These are phyloP conservation scores for Arbacia lixula DNA, from an alignment of 53 echinoderm and acorn worm genomes.

Conservation along the genomic window DNA sequence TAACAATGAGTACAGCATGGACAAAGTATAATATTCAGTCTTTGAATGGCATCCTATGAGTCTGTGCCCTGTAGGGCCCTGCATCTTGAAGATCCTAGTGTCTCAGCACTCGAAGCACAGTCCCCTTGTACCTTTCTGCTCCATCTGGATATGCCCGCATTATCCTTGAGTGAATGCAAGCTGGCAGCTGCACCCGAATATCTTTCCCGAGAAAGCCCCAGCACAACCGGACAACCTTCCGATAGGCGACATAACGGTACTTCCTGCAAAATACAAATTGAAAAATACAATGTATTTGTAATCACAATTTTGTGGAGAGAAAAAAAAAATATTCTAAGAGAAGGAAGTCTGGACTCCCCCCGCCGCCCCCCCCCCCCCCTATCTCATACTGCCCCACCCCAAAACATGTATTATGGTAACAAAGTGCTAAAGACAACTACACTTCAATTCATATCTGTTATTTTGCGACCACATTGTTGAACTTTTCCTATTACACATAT, in stretches of 20 bases:
- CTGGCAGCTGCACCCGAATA: constrained; percentile 48
- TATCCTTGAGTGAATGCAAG: constrained; percentile 32
- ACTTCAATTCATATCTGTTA: background rate
- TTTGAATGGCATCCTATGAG: too few species aligned
- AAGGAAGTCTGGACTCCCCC: background rate
- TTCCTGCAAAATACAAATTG: constrained; percentile 49
- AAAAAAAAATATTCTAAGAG: background rate
- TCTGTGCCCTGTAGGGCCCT: too few species aligned
- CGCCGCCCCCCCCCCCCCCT: too few species aligned
- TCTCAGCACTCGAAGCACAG: constrained; percentile 15
- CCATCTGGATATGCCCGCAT: constrained; percentile 18
- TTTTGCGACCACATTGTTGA: constrained; percentile 2
- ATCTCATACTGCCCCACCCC: too few species aligned
- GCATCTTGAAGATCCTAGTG: background rate
- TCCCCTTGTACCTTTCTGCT: constrained; percentile 2
- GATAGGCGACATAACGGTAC: constrained; percentile 52
- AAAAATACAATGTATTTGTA: constrained; percentile 5
- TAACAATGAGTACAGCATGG: background rate
- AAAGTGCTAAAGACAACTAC: background rate
- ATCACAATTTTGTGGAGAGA: background rate
- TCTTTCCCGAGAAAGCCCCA: constrained; percentile 53
- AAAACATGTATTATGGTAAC: background rate
- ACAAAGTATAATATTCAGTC: background rate
- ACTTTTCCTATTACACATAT: constrained; percentile 3
- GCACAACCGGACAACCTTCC: constrained; percentile 50